phyloP scores from a whole-genome alignment of 2,888 invertebrate species.

The Drosophila mayaguana region DNA sequence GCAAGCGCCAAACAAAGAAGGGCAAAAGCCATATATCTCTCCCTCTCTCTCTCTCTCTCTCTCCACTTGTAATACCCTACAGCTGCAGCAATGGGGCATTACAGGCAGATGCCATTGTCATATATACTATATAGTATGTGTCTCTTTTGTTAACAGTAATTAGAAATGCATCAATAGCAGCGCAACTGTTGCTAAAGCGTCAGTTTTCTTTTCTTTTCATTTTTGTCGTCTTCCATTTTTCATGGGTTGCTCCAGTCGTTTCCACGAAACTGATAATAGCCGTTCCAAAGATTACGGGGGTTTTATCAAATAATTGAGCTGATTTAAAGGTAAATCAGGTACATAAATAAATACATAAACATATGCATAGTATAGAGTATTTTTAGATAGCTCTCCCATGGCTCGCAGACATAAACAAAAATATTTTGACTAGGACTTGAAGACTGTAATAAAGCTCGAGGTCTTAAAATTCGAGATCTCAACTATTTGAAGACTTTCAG shows the following conservation, averaged over 20 bases:
- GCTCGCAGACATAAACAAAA: background rate
- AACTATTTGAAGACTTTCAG: too few species aligned
- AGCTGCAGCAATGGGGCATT: background rate
- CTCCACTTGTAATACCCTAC: constrained; percentile 5
- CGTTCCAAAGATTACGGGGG: background rate
- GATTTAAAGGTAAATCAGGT: background rate
- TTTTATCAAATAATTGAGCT: background rate
- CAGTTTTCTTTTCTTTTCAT: background rate
- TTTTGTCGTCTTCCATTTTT: background rate
- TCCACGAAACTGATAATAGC: background rate
- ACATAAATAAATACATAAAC: too few species aligned
- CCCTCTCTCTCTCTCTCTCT: background rate
- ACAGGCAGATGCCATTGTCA: background rate
- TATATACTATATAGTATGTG: background rate
- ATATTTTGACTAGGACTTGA: background rate
- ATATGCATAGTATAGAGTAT: background rate
- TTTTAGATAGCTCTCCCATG: background rate
- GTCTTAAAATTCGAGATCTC: too few species aligned
- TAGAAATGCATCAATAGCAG: background rate
- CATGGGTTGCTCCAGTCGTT: background rate
- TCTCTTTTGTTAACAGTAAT: background rate
- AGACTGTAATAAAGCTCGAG: background rate
- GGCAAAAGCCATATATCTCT: constrained; percentile 7
- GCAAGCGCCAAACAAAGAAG: constrained; percentile 15
- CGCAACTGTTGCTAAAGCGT: background rate